A percentile compares a stretch with the other conserved stretches of the same genome.
These are phyloP conservation scores for Ischnura elegans DNA, from an alignment of 2,888 invertebrate species.

Conservation along the genomic window DNA sequence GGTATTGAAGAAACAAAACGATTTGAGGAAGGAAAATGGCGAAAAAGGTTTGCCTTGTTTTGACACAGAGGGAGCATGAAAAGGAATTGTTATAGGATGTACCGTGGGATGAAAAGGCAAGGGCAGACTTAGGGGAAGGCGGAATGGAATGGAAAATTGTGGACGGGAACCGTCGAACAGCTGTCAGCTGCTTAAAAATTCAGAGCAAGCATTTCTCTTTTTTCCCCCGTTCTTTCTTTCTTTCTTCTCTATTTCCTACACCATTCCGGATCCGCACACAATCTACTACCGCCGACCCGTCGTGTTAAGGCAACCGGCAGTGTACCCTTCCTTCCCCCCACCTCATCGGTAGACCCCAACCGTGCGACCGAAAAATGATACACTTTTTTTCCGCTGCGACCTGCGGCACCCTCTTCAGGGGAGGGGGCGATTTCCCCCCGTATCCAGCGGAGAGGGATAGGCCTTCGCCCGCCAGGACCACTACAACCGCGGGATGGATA, in stretches of 20 bases:
- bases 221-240: not conserved
- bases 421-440: too few relatives aligned
- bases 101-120: too few relatives aligned
- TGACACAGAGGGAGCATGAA: not conserved
- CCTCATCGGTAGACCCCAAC: not conserved
- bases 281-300: not conserved
- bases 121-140: not conserved
- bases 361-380: not conserved
- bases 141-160: slow-evolving; percentile 43
- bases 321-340: not conserved
- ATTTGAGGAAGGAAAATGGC: not conserved
- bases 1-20: not conserved
- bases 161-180: slow-evolving; percentile 59
- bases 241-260: not conserved
- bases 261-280: not conserved
- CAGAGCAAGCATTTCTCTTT: slow-evolving; percentile 34
- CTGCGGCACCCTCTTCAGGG: not conserved
- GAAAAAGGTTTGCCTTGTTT: not conserved
- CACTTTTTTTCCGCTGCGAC: not conserved
- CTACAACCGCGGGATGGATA: not conserved
- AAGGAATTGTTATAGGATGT: not conserved
- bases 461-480: too few relatives aligned
- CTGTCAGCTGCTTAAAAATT: slow-evolving; percentile 65
- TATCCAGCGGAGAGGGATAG: not conserved
- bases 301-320: not conserved